Base-by-base conservation (phyloP, 2,113 vertebrate genomes). In the Neoarius graeffei region DNA sequence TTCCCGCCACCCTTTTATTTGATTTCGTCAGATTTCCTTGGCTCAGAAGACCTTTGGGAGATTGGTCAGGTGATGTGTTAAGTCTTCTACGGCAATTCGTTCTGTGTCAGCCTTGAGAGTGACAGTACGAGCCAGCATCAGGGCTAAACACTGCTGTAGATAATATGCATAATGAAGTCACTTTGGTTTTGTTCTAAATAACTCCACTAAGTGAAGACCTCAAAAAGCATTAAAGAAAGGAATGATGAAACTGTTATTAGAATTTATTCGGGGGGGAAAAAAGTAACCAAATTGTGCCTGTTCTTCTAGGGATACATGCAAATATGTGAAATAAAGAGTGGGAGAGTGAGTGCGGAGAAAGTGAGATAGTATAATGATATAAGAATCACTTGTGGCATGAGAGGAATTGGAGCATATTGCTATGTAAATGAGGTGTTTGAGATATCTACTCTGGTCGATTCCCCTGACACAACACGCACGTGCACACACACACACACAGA, bases 21-120 rank as follows among this genome's bases (percentile, higher is more conserved):
- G 91, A 91, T 88, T 73, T 90, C 91, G 85, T 82, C 88, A 89
- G 90, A 92, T 89, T 91, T 92, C 89, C 67, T 54, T 27, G 8
- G 76, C 20, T 25, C 73, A 52, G n/a, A 42, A 87, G 54, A 23
- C 27, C 50, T 85, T 48, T 9, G 17, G 48, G 83, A 82, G 0
- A 30, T 54, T 73, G 86, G 42, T 82, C 83, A 82, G 59, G 81
- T 82, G 59, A 42, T 56, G 71, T 57, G 66, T 76, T 82, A 66
- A 80, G 56, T 74, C 57, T 87, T 76, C 30, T 76, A 57, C 48
- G 42, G 5, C 77, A 74, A 73, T 87, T 87, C 60, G 27, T 67
- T 87, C 73, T 74, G 71, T 89, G 56, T 27, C 30, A 1, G 20
- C 27, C 17, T 7, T 35, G 83, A 85, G 57, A 74, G 80, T 67